Base-by-base conservation (phyloP, 2,113 vertebrate genomes). In the Podarcis cretensis region DNA sequence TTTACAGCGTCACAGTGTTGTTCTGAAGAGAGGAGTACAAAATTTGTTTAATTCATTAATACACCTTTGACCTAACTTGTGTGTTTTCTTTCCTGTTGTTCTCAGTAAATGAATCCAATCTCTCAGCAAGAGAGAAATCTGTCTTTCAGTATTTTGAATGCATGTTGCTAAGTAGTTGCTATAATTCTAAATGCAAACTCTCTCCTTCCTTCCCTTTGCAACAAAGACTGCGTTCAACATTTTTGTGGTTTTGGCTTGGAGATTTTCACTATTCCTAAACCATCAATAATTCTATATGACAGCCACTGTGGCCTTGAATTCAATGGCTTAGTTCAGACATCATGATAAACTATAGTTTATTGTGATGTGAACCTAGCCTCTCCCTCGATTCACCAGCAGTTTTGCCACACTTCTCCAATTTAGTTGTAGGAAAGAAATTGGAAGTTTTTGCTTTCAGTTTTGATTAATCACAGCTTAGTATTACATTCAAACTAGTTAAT, bases 11-110 rank as follows among this genome's bases (percentile, higher is more conserved):
- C 63, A 92, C 54, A 89, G 83, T 86, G 13, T 87, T 89, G 59
- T 75, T 93, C 87, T 81, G 59, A 48, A 89, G n/a, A 83, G 69
- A 86, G 79, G 6, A 92, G 59, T 20, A 48, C 1, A 66, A 78
- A 6, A 76, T 68, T 65, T 83, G 71, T 95, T 93, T 91, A 92
- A 87, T 93, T 95, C 71, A 25, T 92, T 13, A 63, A 73, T 81
- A 30, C 78, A 87, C 80, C 63, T 95, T 88, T 93, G 87, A 86
- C 71, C 84, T 92, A 94, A 93, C 87, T 73, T 86, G 75, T 9
- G 3, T 6, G n/a, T 0, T 13, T 20, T 94, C 92, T 32, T 89
- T 71, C 63, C 54, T 4, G 2, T 90, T 1, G 0, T 83, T 84
- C 65, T 10, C 32, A 32, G 27, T 78, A 83, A 88, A 84, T 71